Percentiles rank a stretch among this genome's conserved stretches.
phyloP scores from a whole-genome alignment of 1,140 invertebrate genomes.

The Drosophila ironensis region DNA sequence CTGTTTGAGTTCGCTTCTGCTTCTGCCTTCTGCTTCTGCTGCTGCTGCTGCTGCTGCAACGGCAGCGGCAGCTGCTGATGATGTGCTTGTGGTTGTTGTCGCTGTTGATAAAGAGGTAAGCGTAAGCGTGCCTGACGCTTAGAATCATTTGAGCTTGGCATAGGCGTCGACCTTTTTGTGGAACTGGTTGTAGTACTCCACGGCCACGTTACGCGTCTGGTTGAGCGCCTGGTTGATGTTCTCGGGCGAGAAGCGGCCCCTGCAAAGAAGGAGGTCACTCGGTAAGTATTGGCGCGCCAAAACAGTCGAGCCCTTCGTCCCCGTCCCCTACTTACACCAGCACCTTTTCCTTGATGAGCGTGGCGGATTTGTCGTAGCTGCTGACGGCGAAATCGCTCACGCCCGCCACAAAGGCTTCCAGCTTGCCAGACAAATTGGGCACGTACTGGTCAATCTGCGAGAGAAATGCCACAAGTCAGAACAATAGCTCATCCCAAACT shows the following conservation, averaged over 20 bases:
- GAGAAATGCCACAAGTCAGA: conserved; percentile 12
- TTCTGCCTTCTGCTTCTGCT: too few species aligned
- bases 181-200: conserved; percentile 87
- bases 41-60: too few species aligned
- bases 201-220: conserved; percentile 78
- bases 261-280: too few species aligned
- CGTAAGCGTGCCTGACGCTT: conserved; percentile 75
- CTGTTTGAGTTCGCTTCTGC: too few species aligned
- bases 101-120: conserved; percentile 49
- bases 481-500: conserved; percentile 26
- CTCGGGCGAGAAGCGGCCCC: conserved; percentile 89
- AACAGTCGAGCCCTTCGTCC: too few species aligned
- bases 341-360: conserved; percentile 87
- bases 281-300: too few species aligned
- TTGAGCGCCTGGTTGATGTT: conserved; percentile 88
- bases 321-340: conserved; percentile 89
- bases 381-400: conserved; percentile 82
- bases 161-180: conserved; percentile 88
- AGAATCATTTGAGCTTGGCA: conserved; percentile 86
- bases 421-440: conserved; percentile 86
- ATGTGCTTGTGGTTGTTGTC: conserved; percentile 2
- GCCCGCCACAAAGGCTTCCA: conserved; percentile 82
- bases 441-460: conserved; percentile 87
- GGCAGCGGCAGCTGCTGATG: conserved; percentile 32
- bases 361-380: conserved; percentile 82